Conservation (phyloP, 2,888 invertebrate species). For the Pyrrhia umbra region DNA sequence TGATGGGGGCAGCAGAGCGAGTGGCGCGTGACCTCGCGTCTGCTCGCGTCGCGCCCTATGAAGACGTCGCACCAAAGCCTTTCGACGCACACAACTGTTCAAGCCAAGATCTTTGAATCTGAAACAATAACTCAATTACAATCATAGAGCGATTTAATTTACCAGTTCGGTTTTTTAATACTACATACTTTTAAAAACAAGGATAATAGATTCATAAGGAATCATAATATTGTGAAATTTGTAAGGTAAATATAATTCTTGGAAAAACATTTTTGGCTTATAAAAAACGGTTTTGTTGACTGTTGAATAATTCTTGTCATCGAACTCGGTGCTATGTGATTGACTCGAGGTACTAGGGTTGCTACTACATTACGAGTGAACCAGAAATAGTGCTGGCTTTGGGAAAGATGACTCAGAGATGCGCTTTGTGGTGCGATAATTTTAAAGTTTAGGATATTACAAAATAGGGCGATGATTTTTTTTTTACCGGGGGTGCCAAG, state of each 20-base stretch:
- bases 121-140: neutral
- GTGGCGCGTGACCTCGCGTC: slow-evolving; percentile 93
- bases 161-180: slow-evolving; percentile 7
- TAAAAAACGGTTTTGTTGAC: slow-evolving; percentile 15
- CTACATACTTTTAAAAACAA: neutral
- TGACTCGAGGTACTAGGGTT: neutral
- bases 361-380: neutral
- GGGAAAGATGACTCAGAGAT: too few species aligned
- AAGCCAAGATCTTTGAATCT: slow-evolving; percentile 89
- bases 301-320: slow-evolving; percentile 26
- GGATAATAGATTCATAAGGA: slow-evolving; percentile 28
- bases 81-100: slow-evolving; percentile 92
- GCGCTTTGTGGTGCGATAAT: neutral
- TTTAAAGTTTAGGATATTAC: too few species aligned
- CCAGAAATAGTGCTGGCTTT: too few species aligned
- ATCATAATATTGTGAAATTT: slow-evolving; percentile 9
- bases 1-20: slow-evolving; percentile 92
- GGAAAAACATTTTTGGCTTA: slow-evolving; percentile 21
- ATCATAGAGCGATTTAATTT: slow-evolving; percentile 33
- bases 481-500: too few species aligned
- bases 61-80: slow-evolving; percentile 91
- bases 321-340: slow-evolving; percentile 37
- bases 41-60: slow-evolving; percentile 93
- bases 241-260: slow-evolving; percentile 41
- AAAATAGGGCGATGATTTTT: too few species aligned